Percentiles rank a stretch among this genome's conserved stretches.
Evolutionary conservation across 2,888 invertebrate species (phyloP).

Genomic region (Amiota minor): DNA sequence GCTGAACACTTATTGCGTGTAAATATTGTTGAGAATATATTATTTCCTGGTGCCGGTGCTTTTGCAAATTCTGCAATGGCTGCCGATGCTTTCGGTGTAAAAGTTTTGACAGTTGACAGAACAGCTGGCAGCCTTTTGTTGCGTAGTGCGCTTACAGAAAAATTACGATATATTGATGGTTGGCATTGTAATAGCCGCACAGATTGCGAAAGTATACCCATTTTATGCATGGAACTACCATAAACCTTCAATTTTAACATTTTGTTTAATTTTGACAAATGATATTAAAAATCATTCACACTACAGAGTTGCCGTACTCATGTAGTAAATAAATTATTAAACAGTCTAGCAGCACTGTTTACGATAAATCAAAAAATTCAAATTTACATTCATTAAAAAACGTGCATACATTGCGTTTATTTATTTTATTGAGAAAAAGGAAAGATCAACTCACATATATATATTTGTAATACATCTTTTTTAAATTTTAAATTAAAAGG

Average conservation of each 20-base stretch:
- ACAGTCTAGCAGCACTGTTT: too few species aligned
- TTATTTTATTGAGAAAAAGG: too few species aligned
- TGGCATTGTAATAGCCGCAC: not conserved
- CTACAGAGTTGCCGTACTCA: too few species aligned
- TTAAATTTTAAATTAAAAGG: not conserved
- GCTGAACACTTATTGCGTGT: constrained; percentile 10
- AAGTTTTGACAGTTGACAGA: constrained; percentile 43
- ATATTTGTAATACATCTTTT: too few species aligned
- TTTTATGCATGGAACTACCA: not conserved
- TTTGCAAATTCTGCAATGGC: constrained; percentile 47
- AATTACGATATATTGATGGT: not conserved
- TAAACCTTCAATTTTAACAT: too few species aligned
- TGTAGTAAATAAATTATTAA: too few species aligned
- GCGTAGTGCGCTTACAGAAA: not conserved
- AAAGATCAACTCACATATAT: too few species aligned
- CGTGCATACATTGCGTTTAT: too few species aligned
- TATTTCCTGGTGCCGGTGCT: constrained; percentile 38
- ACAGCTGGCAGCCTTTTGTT: constrained; percentile 18
- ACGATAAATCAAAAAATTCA: too few species aligned
- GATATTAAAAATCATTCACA: too few species aligned
- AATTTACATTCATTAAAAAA: too few species aligned
- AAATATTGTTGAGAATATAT: constrained; percentile 13
- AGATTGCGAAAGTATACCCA: not conserved
- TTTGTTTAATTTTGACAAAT: too few species aligned
- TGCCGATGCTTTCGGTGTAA: constrained; percentile 37